Evolutionary conservation across 2,797 vertebrate species (phyloP).

Genomic region (Melopsittacus undulatus): DNA sequence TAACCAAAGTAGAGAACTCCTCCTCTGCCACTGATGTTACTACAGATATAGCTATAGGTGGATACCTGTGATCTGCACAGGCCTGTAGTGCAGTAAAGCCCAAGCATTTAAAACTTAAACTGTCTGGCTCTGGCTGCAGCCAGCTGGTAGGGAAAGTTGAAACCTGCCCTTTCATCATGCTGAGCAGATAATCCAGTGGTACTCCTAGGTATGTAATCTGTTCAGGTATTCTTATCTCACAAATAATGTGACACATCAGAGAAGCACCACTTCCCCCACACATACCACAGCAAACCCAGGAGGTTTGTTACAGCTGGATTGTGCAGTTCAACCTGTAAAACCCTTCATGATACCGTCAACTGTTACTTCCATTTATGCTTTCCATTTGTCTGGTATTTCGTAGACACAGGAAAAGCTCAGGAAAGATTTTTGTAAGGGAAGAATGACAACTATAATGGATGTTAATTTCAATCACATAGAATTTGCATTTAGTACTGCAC

Average conservation of each 20-base stretch:
- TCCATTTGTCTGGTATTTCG: not conserved
- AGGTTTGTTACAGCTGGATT: not conserved
- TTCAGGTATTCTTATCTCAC: not conserved
- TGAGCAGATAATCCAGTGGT: not conserved
- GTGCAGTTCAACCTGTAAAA: not conserved
- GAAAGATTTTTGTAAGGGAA: not conserved
- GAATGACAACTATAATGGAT: not conserved
- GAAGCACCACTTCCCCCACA: not conserved
- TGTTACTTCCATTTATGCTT: rapidly evolving
- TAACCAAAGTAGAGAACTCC: not conserved
- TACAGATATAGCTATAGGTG: not conserved
- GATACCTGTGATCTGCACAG: not conserved
- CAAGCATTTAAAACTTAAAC: not conserved
- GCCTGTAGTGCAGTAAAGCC: not conserved
- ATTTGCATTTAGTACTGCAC: not conserved
- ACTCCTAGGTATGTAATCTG: not conserved
- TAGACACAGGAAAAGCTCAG: not conserved
- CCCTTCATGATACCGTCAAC: not conserved
- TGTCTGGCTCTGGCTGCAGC: not conserved
- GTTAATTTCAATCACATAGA: rapidly evolving
- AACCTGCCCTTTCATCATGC: not conserved
- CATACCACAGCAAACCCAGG: rapidly evolving
- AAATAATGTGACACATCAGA: not conserved
- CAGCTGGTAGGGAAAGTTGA: not conserved
- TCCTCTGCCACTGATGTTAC: not conserved